Percentiles rank a stretch among this genome's conserved stretches.
These are phyloP conservation scores for Centruroides vittatus DNA, from an alignment of 1,140 invertebrate species.

Conservation along the genomic window DNA sequence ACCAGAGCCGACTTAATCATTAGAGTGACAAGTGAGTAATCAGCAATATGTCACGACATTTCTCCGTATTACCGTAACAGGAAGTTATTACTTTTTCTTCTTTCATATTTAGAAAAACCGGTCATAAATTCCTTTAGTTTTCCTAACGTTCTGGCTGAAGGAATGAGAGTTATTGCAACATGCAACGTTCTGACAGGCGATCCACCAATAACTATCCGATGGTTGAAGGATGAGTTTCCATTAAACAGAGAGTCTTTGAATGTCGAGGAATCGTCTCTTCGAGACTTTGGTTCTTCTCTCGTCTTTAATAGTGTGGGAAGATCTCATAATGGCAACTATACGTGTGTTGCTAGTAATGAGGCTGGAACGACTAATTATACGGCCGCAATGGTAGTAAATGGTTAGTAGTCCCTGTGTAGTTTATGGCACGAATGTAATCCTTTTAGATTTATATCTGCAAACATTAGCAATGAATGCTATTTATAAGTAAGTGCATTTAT, in stretches of 20 bases:
- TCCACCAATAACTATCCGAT: slow-evolving; percentile 55
- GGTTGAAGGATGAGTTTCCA: slow-evolving; percentile 49
- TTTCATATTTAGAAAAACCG: slow-evolving; percentile 14
- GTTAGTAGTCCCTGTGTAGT: slow-evolving; percentile 9
- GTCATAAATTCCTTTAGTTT: slow-evolving; percentile 29
- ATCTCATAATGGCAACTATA: slow-evolving; percentile 44
- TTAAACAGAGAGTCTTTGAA: slow-evolving; percentile 32
- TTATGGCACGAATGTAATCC: too few relatives aligned
- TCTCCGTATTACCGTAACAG: background rate
- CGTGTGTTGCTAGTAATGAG: slow-evolving; percentile 49
- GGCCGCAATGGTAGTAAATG: slow-evolving; percentile 49
- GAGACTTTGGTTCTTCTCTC: slow-evolving; percentile 22
- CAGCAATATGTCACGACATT: background rate
- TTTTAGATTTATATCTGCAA: too few relatives aligned
- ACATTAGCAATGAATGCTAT: too few relatives aligned
- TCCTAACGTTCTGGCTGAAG: slow-evolving; percentile 56
- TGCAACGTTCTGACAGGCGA: slow-evolving; percentile 68
- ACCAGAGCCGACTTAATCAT: slow-evolving; percentile 73
- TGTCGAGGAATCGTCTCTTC: slow-evolving; percentile 14
- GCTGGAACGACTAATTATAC: slow-evolving; percentile 44
- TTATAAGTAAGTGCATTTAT: too few relatives aligned
- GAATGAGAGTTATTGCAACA: slow-evolving; percentile 64
- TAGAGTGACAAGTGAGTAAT: slow-evolving; percentile 78
- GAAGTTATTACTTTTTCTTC: background rate
- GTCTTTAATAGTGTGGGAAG: slow-evolving; percentile 26